phyloP scores from a whole-genome alignment of 2,797 vertebrate species.

The Brotula barbata region DNA sequence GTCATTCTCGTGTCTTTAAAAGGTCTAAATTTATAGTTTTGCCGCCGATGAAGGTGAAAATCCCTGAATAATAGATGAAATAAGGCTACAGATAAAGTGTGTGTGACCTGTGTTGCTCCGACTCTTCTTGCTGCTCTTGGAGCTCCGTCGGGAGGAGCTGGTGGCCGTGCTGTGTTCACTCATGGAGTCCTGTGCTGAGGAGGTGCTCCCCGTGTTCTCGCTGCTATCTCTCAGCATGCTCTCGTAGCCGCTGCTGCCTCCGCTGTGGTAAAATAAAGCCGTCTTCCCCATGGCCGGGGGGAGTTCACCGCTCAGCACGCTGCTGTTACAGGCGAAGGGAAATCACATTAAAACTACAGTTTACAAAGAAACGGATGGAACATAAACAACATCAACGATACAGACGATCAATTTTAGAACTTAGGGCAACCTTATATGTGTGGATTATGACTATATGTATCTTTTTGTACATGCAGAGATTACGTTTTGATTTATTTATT shows the following conservation, averaged over 20 bases:
- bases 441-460: no score
- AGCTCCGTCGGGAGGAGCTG: conserved; percentile 86
- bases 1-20: background rate
- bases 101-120: conserved; percentile 87
- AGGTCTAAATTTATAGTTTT: background rate
- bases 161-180: conserved; percentile 93
- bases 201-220: conserved; percentile 93
- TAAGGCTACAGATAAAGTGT: no score
- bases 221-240: conserved; percentile 98
- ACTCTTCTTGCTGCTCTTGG: conserved; percentile 93
- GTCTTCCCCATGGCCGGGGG: conserved; percentile 99
- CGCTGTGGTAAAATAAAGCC: conserved; percentile 95
- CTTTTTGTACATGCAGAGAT: no score
- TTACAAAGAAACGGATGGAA: background rate
- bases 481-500: no score
- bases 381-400: no score
- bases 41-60: no score
- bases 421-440: no score
- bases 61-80: no score
- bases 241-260: conserved; percentile 97
- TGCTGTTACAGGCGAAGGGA: conserved; percentile 73
- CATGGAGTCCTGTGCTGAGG: conserved; percentile 94
- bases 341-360: conserved; percentile 5
- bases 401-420: no score
- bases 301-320: conserved; percentile 90